Conservation (phyloP, 2,888 invertebrate genomes). For the Cantharis lateralis region DNA sequence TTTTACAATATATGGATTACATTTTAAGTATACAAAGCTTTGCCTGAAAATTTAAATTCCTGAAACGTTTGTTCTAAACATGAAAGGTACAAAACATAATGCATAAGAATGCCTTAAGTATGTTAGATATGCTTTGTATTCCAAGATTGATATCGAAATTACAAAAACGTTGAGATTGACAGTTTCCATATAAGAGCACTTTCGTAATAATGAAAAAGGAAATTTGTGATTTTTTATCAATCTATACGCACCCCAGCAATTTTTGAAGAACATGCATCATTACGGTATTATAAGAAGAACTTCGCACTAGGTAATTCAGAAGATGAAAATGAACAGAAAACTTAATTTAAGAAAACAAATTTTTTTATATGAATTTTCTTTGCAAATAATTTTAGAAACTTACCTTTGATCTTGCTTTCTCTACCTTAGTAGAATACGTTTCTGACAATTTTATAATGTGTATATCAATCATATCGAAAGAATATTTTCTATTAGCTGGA, state of each 20-base stretch:
- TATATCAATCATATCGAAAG: no score
- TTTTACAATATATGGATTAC: background rate
- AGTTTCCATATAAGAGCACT: background rate
- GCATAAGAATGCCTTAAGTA: background rate
- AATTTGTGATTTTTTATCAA: background rate
- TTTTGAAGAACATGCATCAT: background rate
- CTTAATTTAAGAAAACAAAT: background rate
- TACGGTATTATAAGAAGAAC: background rate
- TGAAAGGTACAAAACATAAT: background rate
- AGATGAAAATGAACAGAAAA: background rate
- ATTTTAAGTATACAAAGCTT: background rate
- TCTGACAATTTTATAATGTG: no score
- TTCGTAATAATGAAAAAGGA: background rate
- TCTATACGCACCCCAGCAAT: background rate
- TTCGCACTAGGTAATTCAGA: background rate
- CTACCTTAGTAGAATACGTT: no score
- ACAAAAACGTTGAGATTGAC: background rate
- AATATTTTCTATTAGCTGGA: no score
- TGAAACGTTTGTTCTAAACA: background rate
- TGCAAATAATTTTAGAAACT: no score
- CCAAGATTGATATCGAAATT: background rate
- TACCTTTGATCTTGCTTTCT: no score
- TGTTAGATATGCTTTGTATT: background rate
- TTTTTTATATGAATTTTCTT: no score
- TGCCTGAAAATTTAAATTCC: background rate